These are phyloP conservation scores for Neosilurus mollespiculum DNA, from an alignment of 2,797 vertebrate genomes.

Conservation along the genomic window DNA sequence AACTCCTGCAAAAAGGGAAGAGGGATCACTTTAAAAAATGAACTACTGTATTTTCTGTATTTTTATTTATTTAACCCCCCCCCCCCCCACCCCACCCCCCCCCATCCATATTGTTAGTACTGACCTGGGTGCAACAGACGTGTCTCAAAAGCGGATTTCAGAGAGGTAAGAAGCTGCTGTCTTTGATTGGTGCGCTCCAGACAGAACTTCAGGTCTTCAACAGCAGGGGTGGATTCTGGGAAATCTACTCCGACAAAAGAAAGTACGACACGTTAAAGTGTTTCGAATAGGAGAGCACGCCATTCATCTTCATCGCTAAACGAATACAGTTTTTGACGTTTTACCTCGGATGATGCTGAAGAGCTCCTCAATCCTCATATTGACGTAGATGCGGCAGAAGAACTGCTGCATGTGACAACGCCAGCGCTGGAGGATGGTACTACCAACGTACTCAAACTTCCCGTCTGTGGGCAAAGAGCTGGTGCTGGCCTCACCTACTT, in stretches of 20 bases:
- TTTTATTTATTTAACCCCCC: too few relatives aligned
- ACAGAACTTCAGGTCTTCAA: conserved; percentile 95
- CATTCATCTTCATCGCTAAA: background rate
- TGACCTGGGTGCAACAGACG: conserved; percentile 92
- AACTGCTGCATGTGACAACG: conserved; percentile 93
- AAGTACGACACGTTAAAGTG: background rate
- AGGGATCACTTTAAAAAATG: background rate
- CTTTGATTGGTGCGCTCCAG: conserved; percentile 93
- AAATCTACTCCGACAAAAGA: conserved; percentile 78
- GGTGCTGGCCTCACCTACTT: conserved; percentile 54
- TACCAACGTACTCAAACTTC: conserved; percentile 43
- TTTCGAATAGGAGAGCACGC: background rate
- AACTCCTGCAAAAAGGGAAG: conserved; percentile 74
- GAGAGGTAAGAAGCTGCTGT: conserved; percentile 88
- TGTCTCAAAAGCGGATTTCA: conserved; percentile 89
- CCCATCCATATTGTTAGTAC: conserved; percentile 7
- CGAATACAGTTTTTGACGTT: background rate
- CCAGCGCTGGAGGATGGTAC: conserved; percentile 85
- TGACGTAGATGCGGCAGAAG: conserved; percentile 92
- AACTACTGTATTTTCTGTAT: background rate
- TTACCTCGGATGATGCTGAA: conserved; percentile 95
- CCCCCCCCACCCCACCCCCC: too few relatives aligned
- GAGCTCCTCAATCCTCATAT: conserved; percentile 95
- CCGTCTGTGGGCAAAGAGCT: conserved; percentile 60
- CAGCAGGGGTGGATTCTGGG: conserved; percentile 93